These are phyloP conservation scores for Lithophane socia DNA, from an alignment of 2,888 invertebrate species.

Conservation along the genomic window DNA sequence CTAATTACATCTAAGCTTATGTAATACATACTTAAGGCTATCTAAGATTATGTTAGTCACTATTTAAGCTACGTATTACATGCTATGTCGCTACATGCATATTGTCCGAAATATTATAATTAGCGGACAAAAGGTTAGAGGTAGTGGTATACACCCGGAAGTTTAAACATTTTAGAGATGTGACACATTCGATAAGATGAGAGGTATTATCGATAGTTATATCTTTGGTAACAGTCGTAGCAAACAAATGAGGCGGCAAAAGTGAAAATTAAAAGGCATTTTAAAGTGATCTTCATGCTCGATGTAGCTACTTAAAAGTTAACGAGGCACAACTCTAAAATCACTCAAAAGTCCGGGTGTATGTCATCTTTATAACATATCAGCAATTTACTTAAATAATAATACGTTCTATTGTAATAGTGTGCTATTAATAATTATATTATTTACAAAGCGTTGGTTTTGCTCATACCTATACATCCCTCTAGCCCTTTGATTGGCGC, in stretches of 20 bases:
- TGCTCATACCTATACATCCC: slow-evolving; percentile 85
- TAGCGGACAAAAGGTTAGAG: slow-evolving; percentile 85
- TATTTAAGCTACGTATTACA: slow-evolving; percentile 52
- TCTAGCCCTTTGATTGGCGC: slow-evolving; percentile 87
- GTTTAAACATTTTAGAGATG: slow-evolving; percentile 27
- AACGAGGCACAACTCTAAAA: slow-evolving; percentile 24
- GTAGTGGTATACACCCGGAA: slow-evolving; percentile 72
- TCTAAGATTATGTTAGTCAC: slow-evolving; percentile 40
- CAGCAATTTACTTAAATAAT: slow-evolving; percentile 56
- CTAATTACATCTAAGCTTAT: slow-evolving; percentile 42
- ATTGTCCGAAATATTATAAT: slow-evolving; percentile 58
- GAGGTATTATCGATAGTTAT: slow-evolving; percentile 7
- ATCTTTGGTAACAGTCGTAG: background rate
- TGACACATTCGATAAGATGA: slow-evolving; percentile 1
- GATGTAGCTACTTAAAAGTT: background rate
- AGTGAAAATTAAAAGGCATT: background rate
- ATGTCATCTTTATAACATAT: slow-evolving; percentile 36
- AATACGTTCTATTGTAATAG: slow-evolving; percentile 46
- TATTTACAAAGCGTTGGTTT: slow-evolving; percentile 59
- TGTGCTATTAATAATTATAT: slow-evolving; percentile 50
- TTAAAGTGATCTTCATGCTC: background rate
- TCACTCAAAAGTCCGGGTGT: slow-evolving; percentile 34
- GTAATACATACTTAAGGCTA: slow-evolving; percentile 47
- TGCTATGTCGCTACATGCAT: slow-evolving; percentile 58
- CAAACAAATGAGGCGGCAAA: background rate